phyloP scores from a whole-genome alignment of 2,888 invertebrate species.

The Metopia argyrocephala region DNA sequence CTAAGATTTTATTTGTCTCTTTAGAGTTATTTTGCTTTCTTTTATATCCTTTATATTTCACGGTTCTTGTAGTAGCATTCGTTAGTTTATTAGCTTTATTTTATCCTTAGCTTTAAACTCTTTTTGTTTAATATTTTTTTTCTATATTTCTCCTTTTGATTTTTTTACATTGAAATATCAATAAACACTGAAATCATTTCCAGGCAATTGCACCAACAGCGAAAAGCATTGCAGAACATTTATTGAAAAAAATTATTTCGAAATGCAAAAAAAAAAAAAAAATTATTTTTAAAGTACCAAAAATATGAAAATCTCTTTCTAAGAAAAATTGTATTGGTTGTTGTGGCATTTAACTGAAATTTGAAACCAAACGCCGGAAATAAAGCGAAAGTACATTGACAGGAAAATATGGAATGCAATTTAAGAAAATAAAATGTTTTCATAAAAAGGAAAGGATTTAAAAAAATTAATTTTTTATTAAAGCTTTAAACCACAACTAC shows the following conservation, averaged over 20 bases:
- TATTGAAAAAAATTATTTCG: too few relatives aligned
- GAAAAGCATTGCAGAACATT: constrained; percentile 30
- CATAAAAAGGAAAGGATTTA: too few relatives aligned
- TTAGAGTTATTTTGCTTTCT: too few relatives aligned
- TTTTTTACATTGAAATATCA: constrained; percentile 26
- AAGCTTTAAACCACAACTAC: too few relatives aligned
- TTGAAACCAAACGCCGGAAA: not conserved
- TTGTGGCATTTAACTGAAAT: not conserved
- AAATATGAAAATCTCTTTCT: not conserved
- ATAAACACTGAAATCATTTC: constrained; percentile 63
- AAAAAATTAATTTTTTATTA: too few relatives aligned
- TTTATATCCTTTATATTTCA: too few relatives aligned
- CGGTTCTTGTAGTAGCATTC: too few relatives aligned
- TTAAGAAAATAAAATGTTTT: too few relatives aligned
- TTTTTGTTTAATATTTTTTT: not conserved
- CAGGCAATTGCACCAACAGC: constrained; percentile 59
- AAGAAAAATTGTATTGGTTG: not conserved
- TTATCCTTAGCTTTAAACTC: not conserved
- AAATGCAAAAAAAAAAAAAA: not conserved
- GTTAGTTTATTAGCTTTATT: not conserved
- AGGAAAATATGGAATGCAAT: not conserved
- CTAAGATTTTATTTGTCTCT: too few relatives aligned
- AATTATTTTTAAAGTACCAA: not conserved
- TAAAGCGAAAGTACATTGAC: not conserved
- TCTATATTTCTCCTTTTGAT: too few relatives aligned